phyloP scores from a whole-genome alignment of 2,888 invertebrate genomes.

The Epsilonema sp. region DNA sequence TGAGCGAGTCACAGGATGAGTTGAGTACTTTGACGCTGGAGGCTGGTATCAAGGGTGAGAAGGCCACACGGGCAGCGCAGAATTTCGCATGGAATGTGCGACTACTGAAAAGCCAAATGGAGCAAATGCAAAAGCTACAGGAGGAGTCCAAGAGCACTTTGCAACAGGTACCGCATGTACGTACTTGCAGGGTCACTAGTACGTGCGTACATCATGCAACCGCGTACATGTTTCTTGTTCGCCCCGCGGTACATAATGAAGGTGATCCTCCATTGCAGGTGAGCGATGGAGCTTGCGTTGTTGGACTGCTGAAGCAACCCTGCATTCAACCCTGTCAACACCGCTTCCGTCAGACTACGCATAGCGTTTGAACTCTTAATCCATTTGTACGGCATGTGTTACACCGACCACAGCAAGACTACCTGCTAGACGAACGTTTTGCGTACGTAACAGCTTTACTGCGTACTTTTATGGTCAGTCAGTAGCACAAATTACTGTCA shows the following conservation, averaged over 20 bases:
- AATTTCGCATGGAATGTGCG: slow-evolving; percentile 41
- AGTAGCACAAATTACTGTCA: too few relatives aligned
- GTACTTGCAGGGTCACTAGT: background rate
- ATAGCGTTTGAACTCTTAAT: too few relatives aligned
- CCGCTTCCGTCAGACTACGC: too few relatives aligned
- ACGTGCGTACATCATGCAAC: too few relatives aligned
- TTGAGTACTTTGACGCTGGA: slow-evolving; percentile 32
- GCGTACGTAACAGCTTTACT: too few relatives aligned
- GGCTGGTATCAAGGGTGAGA: slow-evolving; percentile 36
- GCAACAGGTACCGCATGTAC: slow-evolving; percentile 32
- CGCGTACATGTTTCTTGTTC: too few relatives aligned
- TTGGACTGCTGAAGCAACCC: background rate
- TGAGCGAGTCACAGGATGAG: slow-evolving; percentile 33
- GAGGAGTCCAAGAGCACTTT: slow-evolving; percentile 37
- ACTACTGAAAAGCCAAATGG: slow-evolving; percentile 38
- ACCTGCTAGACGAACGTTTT: too few relatives aligned
- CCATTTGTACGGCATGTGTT: too few relatives aligned
- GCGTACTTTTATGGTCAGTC: too few relatives aligned
- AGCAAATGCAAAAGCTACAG: slow-evolving; percentile 35
- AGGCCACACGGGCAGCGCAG: slow-evolving; percentile 33
- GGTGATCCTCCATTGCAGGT: too few relatives aligned
- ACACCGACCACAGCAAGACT: too few relatives aligned
- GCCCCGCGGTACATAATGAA: too few relatives aligned
- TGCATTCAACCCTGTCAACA: background rate
- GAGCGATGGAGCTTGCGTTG: background rate